Conservation (phyloP, 2,797 vertebrate genomes). For the Pyrocephalus nanus region DNA sequence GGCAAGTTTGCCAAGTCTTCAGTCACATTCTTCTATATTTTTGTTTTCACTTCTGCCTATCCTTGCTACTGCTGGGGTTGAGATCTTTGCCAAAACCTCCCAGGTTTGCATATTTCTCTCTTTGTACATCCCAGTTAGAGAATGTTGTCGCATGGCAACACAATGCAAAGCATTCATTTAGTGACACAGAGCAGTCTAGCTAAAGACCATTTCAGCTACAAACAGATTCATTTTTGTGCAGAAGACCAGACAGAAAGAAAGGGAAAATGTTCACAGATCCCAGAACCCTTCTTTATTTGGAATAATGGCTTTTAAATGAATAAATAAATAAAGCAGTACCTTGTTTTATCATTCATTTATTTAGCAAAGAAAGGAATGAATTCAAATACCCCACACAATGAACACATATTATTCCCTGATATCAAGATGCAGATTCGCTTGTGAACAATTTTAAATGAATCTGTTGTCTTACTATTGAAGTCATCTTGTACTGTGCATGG, state of each 20-base stretch:
- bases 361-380: slow-evolving; percentile 70
- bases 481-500: slow-evolving; percentile 15
- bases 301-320: slow-evolving; percentile 55
- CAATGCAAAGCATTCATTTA: neutral
- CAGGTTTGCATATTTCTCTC: neutral
- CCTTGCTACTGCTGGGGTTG: neutral
- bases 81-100: slow-evolving; percentile 1
- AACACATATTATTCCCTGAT: slow-evolving; percentile 65
- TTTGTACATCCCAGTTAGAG: neutral
- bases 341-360: slow-evolving; percentile 66
- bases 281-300: slow-evolving; percentile 23
- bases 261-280: neutral
- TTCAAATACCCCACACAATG: slow-evolving; percentile 60
- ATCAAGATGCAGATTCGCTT: slow-evolving; percentile 53
- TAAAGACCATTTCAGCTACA: neutral
- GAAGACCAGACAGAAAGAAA: neutral
- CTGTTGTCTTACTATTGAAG: neutral
- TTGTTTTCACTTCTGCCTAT: neutral
- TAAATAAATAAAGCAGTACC: slow-evolving; percentile 15
- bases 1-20: neutral
- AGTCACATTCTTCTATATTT: neutral
- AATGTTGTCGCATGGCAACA: neutral
- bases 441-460: slow-evolving; percentile 19
- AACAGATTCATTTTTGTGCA: neutral
- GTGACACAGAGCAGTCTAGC: neutral